These are phyloP conservation scores for Onychostoma macrolepis DNA, from an alignment of 2,113 vertebrate genomes.

Conservation along the genomic window DNA sequence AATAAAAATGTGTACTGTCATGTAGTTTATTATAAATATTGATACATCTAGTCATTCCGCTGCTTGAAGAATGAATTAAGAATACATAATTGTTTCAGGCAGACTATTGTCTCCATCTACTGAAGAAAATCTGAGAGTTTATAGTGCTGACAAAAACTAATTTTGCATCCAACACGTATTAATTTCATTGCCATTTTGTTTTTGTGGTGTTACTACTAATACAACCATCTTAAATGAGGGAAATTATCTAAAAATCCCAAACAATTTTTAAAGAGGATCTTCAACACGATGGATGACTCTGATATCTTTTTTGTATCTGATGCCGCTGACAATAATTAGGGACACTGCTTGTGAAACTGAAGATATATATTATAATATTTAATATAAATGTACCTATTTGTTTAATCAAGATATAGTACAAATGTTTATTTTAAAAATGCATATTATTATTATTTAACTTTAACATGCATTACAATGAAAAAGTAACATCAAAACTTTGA, in stretches of 20 bases:
- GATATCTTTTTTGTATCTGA: too few species aligned
- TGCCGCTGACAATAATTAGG: too few species aligned
- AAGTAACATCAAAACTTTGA: not conserved
- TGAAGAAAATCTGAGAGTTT: not conserved
- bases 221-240: too few species aligned
- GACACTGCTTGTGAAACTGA: not conserved
- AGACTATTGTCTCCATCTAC: not conserved
- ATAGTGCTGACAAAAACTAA: not conserved
- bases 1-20: not conserved
- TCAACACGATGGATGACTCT: too few species aligned
- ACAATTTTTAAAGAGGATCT: too few species aligned
- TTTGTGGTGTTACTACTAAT: too few species aligned
- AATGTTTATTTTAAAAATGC: not conserved
- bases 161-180: not conserved
- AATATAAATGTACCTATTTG: not conserved
- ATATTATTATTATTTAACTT: not conserved
- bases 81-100: not conserved
- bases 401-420: not conserved
- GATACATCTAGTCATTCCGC: not conserved
- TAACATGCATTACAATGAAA: not conserved
- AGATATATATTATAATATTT: not conserved
- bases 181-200: not conserved
- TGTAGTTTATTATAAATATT: not conserved
- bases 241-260: too few species aligned
- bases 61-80: not conserved